These are phyloP conservation scores for Aspidiotus destructor DNA, from an alignment of 2,888 invertebrate species.

Conservation along the genomic window DNA sequence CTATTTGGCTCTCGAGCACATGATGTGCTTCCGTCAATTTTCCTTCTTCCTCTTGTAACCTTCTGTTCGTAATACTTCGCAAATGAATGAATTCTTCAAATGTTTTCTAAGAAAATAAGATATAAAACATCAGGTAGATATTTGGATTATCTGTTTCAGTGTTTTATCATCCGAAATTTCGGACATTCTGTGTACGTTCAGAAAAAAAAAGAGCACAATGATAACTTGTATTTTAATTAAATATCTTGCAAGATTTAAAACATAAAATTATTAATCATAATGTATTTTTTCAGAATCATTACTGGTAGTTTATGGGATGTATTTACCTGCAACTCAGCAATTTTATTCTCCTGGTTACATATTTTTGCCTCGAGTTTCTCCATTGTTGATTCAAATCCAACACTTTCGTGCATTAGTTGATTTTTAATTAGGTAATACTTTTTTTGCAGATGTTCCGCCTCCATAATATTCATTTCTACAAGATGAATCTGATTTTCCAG, in stretches of 20 bases:
- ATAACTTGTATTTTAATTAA: too few relatives aligned
- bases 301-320: neutral
- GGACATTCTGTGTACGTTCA: too few relatives aligned
- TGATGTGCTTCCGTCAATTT: constrained; percentile 58
- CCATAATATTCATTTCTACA: constrained; percentile 69
- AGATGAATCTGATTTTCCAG: constrained; percentile 74
- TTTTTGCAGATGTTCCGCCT: constrained; percentile 66
- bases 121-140: too few relatives aligned
- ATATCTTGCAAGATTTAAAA: too few relatives aligned
- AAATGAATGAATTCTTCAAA: constrained; percentile 64
- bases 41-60: constrained; percentile 59
- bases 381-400: constrained; percentile 62
- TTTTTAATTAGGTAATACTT: constrained; percentile 63
- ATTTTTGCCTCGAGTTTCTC: constrained; percentile 58
- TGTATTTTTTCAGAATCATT: too few relatives aligned
- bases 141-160: too few relatives aligned
- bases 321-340: constrained; percentile 58
- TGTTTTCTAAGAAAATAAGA: constrained; percentile 47
- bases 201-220: too few relatives aligned
- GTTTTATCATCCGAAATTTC: too few relatives aligned
- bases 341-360: constrained; percentile 59
- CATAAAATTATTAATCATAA: too few relatives aligned
- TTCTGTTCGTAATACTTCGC: constrained; percentile 58
- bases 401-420: constrained; percentile 57
- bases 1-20: constrained; percentile 48